Evolutionary conservation across 2,888 invertebrate genomes (phyloP).

Genomic region (Masnerella sp.): DNA sequence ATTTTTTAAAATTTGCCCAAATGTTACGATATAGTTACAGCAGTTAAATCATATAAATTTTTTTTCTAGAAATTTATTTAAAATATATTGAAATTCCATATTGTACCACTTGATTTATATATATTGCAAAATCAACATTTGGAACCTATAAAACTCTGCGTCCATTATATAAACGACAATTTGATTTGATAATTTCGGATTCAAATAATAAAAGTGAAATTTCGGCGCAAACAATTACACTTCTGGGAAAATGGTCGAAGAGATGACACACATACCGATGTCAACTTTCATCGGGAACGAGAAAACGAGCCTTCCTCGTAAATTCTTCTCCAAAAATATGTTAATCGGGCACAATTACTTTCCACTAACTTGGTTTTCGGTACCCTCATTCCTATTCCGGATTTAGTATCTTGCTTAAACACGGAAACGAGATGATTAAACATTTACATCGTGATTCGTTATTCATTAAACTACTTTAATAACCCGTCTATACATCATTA

Average conservation of each 20-base stretch:
- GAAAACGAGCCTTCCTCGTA: constrained; percentile 48
- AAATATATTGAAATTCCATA: too few relatives aligned
- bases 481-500: not conserved
- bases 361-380: constrained; percentile 27
- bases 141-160: too few relatives aligned
- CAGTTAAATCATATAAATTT: too few relatives aligned
- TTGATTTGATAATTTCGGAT: constrained; percentile 6
- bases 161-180: not conserved
- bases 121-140: too few relatives aligned
- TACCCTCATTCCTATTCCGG: constrained; percentile 31
- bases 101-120: too few relatives aligned
- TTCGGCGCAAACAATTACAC: constrained; percentile 35
- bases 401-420: constrained; percentile 6
- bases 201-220: constrained; percentile 47
- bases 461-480: constrained; percentile 18
- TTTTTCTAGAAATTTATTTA: too few relatives aligned
- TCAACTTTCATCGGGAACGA: constrained; percentile 48
- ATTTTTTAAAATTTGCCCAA: too few relatives aligned
- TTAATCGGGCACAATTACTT: constrained; percentile 47
- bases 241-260: constrained; percentile 22
- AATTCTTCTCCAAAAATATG: constrained; percentile 47
- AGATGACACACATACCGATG: constrained; percentile 55
- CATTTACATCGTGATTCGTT: constrained; percentile 4
- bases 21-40: too few relatives aligned
- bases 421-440: constrained; percentile 8